phyloP scores from a whole-genome alignment of 2,113 vertebrate species.

The Bujurquina vittata region DNA sequence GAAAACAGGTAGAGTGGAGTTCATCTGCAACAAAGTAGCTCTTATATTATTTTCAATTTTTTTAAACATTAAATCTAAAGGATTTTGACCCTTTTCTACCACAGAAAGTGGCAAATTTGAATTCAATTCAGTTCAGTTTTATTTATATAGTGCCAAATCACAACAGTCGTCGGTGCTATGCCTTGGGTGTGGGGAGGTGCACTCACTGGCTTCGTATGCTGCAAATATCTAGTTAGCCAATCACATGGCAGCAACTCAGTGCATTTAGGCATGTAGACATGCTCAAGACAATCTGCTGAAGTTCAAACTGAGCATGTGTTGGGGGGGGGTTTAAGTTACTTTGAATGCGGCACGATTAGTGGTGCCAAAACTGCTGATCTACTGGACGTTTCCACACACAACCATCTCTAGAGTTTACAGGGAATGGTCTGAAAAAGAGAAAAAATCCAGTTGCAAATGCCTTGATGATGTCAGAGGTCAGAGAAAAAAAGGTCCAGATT shows the following conservation, averaged over 20 bases:
- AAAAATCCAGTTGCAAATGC: too few species aligned
- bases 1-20: too few species aligned
- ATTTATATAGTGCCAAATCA: too few species aligned
- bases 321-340: not conserved
- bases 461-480: too few species aligned
- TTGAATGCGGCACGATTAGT: not conserved
- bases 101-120: not conserved
- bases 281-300: accelerated
- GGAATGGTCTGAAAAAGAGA: not conserved
- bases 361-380: not conserved
- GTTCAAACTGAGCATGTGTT: not conserved
- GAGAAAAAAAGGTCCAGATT: too few species aligned
- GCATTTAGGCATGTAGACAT: not conserved
- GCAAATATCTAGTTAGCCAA: too few species aligned
- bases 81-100: not conserved
- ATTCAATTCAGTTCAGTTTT: not conserved
- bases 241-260: not conserved
- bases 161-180: too few species aligned
- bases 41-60: not conserved
- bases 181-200: not conserved
- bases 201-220: not conserved
- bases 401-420: not conserved
- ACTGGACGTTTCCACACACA: not conserved
- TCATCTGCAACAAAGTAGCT: not conserved
- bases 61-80: not conserved